A percentile compares a stretch with the other conserved stretches of the same genome.
phyloP scores from a whole-genome alignment of 2,888 invertebrate species.

The Sinotaia quadrata region DNA sequence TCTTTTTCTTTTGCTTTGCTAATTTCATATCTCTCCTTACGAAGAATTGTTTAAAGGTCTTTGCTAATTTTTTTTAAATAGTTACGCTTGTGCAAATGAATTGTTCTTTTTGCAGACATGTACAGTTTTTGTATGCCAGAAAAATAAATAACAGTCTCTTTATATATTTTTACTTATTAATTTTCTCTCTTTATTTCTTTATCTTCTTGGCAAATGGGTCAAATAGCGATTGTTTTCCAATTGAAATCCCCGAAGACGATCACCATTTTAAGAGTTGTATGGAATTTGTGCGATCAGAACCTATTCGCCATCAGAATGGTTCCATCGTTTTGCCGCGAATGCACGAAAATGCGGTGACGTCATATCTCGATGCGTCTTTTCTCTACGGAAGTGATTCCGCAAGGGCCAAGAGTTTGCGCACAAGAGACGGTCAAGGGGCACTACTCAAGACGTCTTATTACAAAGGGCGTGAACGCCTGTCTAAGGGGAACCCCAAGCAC shows the following conservation, averaged over 20 bases:
- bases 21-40: too few relatives aligned
- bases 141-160: too few relatives aligned
- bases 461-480: conserved; percentile 10
- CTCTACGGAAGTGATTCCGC: conserved; percentile 12
- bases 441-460: background rate
- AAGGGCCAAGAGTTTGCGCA: background rate
- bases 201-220: too few relatives aligned
- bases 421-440: conserved; percentile 6
- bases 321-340: conserved; percentile 8
- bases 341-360: conserved; percentile 29
- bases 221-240: conserved; percentile 32
- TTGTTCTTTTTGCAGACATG: too few relatives aligned
- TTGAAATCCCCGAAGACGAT: conserved; percentile 20
- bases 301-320: conserved; percentile 4
- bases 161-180: too few relatives aligned
- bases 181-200: too few relatives aligned
- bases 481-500: background rate
- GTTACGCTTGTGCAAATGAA: too few relatives aligned
- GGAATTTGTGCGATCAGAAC: conserved; percentile 31
- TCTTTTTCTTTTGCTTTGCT: too few relatives aligned
- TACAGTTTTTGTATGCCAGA: too few relatives aligned
- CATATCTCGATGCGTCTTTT: conserved; percentile 26
- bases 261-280: conserved; percentile 22
- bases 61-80: too few relatives aligned
- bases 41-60: too few relatives aligned